Evolutionary conservation across 1,140 invertebrate species (phyloP).

Genomic region (Lordiphosa clarofinis): DNA sequence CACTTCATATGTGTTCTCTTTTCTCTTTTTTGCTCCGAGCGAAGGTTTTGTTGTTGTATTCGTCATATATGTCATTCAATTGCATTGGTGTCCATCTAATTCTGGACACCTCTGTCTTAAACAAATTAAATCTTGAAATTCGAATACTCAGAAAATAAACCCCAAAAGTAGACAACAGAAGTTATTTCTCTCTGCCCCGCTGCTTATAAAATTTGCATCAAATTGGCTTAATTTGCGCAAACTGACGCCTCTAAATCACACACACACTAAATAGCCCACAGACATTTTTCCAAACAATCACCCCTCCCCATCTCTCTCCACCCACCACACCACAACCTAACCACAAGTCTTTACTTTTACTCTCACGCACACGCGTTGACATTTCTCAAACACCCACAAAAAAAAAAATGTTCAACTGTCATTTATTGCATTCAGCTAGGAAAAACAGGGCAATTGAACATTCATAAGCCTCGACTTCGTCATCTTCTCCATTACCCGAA

Average conservation of each 20-base stretch:
- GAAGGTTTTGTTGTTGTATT: no score
- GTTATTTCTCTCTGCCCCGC: neutral
- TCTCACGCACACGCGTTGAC: conserved; percentile 48
- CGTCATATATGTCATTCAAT: no score
- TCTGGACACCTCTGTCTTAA: no score
- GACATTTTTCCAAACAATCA: conserved; percentile 57
- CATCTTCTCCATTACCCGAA: conserved; percentile 25
- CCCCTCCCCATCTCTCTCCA: conserved; percentile 7
- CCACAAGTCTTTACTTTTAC: neutral
- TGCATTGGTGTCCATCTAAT: no score
- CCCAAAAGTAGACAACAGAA: no score
- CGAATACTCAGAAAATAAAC: no score
- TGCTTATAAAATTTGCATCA: conserved; percentile 9
- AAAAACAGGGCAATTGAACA: conserved; percentile 55
- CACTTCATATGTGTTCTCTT: no score
- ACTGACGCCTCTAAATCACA: conserved; percentile 39
- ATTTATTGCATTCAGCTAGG: conserved; percentile 46
- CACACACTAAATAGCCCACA: conserved; percentile 18
- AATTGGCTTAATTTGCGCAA: conserved; percentile 61
- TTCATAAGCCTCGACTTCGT: conserved; percentile 47
- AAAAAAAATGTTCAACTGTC: conserved; percentile 52
- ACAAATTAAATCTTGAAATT: no score
- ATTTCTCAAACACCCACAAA: conserved; percentile 63
- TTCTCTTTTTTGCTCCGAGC: no score
- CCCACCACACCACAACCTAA: neutral